These are phyloP conservation scores for Delphinus delphis DNA, from an alignment of 2,113 vertebrate genomes.

Conservation along the genomic window DNA sequence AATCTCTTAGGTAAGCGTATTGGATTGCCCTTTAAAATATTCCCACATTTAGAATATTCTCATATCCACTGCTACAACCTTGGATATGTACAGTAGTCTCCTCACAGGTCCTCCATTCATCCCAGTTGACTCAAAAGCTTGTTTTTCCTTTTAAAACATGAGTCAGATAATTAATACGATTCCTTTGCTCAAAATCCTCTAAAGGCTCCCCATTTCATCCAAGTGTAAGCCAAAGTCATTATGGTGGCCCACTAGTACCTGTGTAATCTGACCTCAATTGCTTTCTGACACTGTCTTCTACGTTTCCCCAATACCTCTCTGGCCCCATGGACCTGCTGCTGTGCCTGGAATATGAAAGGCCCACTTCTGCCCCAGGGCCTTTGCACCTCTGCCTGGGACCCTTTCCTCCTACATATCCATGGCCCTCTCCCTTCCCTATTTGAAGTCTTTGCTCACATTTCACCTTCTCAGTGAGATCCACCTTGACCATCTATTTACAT, in stretches of 20 bases:
- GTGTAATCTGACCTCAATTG: no score
- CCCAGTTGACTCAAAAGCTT: background rate
- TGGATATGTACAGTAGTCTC: background rate
- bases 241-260: background rate
- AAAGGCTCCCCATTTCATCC: background rate
- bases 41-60: background rate
- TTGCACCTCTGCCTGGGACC: background rate
- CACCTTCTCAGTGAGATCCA: background rate
- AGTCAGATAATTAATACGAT: background rate
- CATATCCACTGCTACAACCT: no score
- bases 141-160: background rate
- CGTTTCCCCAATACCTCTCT: background rate
- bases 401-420: no score
- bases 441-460: background rate
- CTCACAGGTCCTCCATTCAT: no score
- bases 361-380: background rate
- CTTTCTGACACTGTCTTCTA: background rate
- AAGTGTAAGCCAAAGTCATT: background rate
- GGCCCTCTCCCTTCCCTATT: background rate
- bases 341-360: background rate
- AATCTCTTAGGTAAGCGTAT: background rate
- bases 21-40: background rate
- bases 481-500: background rate
- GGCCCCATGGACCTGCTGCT: no score
- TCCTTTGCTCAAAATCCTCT: background rate